Evolutionary conservation across 2,797 vertebrate genomes (phyloP).

Genomic region (Hemibagrus guttatus): DNA sequence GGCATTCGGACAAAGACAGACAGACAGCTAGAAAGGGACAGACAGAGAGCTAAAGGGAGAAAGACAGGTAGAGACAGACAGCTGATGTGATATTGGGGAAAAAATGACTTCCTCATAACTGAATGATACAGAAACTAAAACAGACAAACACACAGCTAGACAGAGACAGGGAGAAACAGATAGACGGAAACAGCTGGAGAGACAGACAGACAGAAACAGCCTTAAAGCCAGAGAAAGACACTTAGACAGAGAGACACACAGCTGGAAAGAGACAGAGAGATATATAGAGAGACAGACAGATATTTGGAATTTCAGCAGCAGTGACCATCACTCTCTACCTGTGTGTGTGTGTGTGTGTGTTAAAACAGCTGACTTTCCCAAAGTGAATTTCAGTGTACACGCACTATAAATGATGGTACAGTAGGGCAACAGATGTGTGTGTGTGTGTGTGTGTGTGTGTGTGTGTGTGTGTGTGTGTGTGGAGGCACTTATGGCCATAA

Average conservation of each 20-base stretch:
- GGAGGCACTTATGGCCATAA: slow-evolving; percentile 32
- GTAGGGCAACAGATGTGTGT: slow-evolving; percentile 15
- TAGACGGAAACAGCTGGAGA: background rate
- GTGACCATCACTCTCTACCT: background rate
- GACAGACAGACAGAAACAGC: background rate
- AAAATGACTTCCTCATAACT: no score
- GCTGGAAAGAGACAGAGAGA: background rate
- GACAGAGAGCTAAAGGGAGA: background rate
- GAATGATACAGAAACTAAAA: no score
- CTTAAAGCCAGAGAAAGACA: background rate
- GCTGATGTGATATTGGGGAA: no score
- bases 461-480: background rate
- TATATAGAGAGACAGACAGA: background rate
- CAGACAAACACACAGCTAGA: background rate
- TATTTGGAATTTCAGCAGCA: background rate
- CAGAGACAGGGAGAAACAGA: no score
- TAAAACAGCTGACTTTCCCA: background rate
- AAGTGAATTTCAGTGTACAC: slow-evolving; percentile 10
- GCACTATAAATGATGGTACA: slow-evolving; percentile 9
- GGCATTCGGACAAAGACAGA: background rate
- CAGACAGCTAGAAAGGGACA: background rate
- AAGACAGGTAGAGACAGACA: background rate
- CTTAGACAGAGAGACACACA: background rate
- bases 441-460: background rate
- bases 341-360: slow-evolving; percentile 5